Conservation (phyloP, 1,140 invertebrate genomes). For the Drosophila ironensis region DNA sequence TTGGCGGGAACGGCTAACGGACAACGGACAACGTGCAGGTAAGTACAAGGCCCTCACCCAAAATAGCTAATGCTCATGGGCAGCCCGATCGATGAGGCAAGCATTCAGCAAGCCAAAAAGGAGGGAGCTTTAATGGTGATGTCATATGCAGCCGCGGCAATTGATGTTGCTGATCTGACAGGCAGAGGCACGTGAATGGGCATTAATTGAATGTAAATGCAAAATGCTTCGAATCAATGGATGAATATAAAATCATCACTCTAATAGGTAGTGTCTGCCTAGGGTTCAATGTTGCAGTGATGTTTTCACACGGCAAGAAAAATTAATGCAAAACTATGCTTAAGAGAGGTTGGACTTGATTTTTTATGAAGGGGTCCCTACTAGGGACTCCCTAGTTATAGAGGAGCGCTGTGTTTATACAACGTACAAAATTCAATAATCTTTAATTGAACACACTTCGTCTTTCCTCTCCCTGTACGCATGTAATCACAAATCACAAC, state of each 20-base stretch:
- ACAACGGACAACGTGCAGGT: slow-evolving; percentile 19
- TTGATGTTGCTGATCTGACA: slow-evolving; percentile 30
- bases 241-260: slow-evolving; percentile 19
- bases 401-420: too few relatives aligned
- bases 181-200: slow-evolving; percentile 61
- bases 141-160: slow-evolving; percentile 35
- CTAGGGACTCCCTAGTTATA: too few relatives aligned
- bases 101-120: neutral
- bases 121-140: slow-evolving; percentile 45
- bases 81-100: slow-evolving; percentile 21
- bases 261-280: slow-evolving; percentile 44
- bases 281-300: slow-evolving; percentile 4
- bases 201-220: slow-evolving; percentile 62
- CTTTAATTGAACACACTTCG: too few relatives aligned
- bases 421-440: too few relatives aligned
- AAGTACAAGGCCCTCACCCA: slow-evolving; percentile 1
- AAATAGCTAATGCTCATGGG: neutral
- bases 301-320: neutral
- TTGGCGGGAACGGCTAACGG: slow-evolving; percentile 23
- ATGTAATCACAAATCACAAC: neutral
- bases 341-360: too few relatives aligned
- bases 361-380: too few relatives aligned
- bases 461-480: neutral
- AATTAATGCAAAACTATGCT: neutral
- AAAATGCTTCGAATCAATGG: slow-evolving; percentile 23